A percentile compares a stretch with the other conserved stretches of the same genome.
These are phyloP conservation scores for Porites lobata DNA, from an alignment of 92 coral and sea anemone species.

Conservation along the genomic window DNA sequence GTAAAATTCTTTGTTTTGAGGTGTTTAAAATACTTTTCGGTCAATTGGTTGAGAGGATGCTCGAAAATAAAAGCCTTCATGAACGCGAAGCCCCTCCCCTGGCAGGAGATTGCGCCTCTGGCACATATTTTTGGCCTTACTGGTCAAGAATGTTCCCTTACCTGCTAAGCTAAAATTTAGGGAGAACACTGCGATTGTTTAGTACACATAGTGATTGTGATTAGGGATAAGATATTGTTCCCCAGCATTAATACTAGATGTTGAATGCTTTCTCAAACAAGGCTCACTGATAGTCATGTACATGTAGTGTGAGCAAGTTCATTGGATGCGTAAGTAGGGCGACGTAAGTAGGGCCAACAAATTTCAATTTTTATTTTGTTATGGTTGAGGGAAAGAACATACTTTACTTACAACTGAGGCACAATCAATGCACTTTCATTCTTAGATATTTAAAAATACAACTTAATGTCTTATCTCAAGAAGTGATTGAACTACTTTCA, in stretches of 20 bases:
- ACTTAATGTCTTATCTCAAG: neutral
- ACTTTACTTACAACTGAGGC: neutral
- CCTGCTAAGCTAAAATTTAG: too few relatives aligned
- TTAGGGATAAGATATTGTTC: slow-evolving; percentile 20
- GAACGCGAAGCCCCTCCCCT: too few relatives aligned
- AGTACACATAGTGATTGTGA: neutral
- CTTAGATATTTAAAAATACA: neutral
- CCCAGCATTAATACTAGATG: slow-evolving; percentile 75
- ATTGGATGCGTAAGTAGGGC: slow-evolving; percentile 99
- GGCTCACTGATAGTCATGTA: slow-evolving; percentile 94
- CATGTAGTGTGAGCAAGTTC: slow-evolving; percentile 82
- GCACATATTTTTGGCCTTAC: too few relatives aligned
- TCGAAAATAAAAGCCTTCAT: too few relatives aligned
- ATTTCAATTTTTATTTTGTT: slow-evolving; percentile 48
- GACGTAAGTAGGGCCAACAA: slow-evolving; percentile 93
- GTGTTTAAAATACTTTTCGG: too few relatives aligned
- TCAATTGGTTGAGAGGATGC: too few relatives aligned
- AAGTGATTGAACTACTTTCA: neutral
- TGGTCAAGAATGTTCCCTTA: too few relatives aligned
- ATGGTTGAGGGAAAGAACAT: slow-evolving; percentile 3
- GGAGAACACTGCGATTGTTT: too few relatives aligned
- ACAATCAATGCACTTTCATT: neutral
- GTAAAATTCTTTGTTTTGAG: too few relatives aligned
- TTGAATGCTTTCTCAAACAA: slow-evolving; percentile 98
- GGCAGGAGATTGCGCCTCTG: too few relatives aligned